phyloP scores from a whole-genome alignment of 2,113 vertebrate species.

The Paraplagusia blochii region DNA sequence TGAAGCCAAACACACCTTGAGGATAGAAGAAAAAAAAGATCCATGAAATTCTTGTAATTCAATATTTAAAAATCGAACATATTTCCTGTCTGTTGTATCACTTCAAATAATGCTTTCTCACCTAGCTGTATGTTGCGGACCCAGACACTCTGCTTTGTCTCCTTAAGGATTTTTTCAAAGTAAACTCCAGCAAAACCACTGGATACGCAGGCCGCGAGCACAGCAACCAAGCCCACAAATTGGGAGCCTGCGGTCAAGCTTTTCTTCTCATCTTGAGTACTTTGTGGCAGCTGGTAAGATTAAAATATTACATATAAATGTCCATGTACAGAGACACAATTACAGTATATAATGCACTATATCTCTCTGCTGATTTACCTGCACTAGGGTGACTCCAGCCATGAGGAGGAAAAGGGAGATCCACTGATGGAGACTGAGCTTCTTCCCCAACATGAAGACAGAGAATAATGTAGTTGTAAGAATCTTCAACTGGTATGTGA shows the following conservation, averaged over 20 bases:
- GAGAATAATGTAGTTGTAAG: slow-evolving; percentile 96
- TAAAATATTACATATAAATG: slow-evolving; percentile 6
- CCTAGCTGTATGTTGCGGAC: slow-evolving; percentile 96
- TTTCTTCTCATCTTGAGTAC: slow-evolving; percentile 72
- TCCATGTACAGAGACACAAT: background rate
- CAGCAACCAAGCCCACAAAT: slow-evolving; percentile 87
- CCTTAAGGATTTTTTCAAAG: slow-evolving; percentile 98
- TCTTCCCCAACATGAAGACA: slow-evolving; percentile 91
- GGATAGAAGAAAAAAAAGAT: background rate
- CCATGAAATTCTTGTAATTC: background rate
- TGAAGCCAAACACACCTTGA: slow-evolving; percentile 87
- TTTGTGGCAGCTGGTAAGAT: slow-evolving; percentile 85
- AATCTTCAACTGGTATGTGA: slow-evolving; percentile 97
- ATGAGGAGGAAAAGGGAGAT: slow-evolving; percentile 89
- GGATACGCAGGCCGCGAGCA: slow-evolving; percentile 91
- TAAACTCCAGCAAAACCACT: slow-evolving; percentile 98
- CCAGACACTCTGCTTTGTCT: slow-evolving; percentile 95
- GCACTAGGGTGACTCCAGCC: slow-evolving; percentile 89
- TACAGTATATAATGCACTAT: background rate
- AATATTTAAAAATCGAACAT: too few species aligned
- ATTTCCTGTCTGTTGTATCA: too few species aligned
- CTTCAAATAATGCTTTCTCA: slow-evolving; percentile 53
- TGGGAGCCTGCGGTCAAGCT: slow-evolving; percentile 81
- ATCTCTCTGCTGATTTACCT: slow-evolving; percentile 74
- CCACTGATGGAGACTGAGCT: slow-evolving; percentile 88